A percentile compares a stretch with the other conserved stretches of the same genome.
Evolutionary conservation across 2,113 vertebrate genomes (phyloP).

Genomic region (Passer domesticus): DNA sequence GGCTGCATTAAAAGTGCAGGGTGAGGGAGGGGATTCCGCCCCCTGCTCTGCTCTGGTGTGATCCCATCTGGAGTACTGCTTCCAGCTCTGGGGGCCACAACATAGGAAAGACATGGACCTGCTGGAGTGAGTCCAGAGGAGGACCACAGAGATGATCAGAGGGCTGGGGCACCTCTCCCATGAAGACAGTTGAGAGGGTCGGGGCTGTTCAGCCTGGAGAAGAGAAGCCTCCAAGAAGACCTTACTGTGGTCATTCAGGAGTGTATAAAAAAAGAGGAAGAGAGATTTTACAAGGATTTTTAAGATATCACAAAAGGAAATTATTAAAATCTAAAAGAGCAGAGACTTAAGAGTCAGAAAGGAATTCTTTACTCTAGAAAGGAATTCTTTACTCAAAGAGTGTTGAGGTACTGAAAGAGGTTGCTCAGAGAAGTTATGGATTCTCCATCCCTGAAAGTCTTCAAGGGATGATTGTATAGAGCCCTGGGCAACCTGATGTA

Average conservation of each 20-base stretch:
- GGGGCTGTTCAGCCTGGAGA: background rate
- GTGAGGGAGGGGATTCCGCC: fast-evolving
- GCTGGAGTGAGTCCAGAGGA: background rate
- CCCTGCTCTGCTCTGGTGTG: background rate
- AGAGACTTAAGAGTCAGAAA: background rate
- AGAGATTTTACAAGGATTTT: background rate
- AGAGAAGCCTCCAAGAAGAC: too few relatives aligned
- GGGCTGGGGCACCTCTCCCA: background rate
- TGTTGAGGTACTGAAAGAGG: background rate
- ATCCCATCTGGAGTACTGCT: background rate
- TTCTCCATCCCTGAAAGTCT: background rate
- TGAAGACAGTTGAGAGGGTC: background rate
- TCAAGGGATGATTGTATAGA: background rate
- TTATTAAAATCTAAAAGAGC: background rate
- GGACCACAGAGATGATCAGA: background rate
- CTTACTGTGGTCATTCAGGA: background rate
- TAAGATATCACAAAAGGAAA: background rate
- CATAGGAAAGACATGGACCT: background rate
- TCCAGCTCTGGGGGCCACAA: background rate
- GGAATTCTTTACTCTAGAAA: background rate
- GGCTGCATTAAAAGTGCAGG: background rate
- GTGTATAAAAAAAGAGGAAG: too few relatives aligned
- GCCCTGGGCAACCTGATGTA: background rate
- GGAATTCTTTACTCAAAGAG: background rate
- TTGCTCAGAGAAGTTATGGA: background rate